phyloP scores from a whole-genome alignment of 1,140 invertebrate species.

The Eulimnadia texana region DNA sequence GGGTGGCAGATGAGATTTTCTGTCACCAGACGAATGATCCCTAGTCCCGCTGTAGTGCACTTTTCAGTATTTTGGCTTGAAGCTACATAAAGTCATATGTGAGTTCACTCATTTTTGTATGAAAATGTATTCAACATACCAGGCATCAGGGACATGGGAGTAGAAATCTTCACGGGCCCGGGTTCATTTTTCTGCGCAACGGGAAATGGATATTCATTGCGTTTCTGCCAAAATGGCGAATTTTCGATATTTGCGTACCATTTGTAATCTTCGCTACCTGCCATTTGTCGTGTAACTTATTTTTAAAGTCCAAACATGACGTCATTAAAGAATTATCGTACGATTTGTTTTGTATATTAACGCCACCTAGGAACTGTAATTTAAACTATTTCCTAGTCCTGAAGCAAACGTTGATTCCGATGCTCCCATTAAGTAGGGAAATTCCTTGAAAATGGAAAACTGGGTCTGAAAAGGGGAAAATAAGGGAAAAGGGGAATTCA shows the following conservation, averaged over 20 bases:
- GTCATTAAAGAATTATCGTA: no score
- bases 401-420: no score
- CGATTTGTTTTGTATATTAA: no score
- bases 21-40: conserved; percentile 58
- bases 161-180: background rate
- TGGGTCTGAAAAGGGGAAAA: no score
- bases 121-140: background rate
- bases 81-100: no score
- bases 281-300: background rate
- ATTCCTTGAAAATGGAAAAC: no score
- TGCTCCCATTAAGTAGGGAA: no score
- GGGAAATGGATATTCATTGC: background rate
- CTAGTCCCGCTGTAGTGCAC: conserved; percentile 54
- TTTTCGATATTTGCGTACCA: background rate
- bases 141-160: background rate
- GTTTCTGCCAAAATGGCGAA: background rate
- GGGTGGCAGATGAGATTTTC: conserved; percentile 86
- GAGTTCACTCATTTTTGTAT: no score
- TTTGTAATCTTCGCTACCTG: background rate
- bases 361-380: no score
- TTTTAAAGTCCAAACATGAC: no score
- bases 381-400: no score
- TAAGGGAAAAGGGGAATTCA: no score
- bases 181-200: background rate
- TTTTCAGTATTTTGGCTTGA: conserved; percentile 25